These are phyloP conservation scores for Caenorhabditis imperialis DNA, from an alignment of 2,888 invertebrate species.

Conservation along the genomic window DNA sequence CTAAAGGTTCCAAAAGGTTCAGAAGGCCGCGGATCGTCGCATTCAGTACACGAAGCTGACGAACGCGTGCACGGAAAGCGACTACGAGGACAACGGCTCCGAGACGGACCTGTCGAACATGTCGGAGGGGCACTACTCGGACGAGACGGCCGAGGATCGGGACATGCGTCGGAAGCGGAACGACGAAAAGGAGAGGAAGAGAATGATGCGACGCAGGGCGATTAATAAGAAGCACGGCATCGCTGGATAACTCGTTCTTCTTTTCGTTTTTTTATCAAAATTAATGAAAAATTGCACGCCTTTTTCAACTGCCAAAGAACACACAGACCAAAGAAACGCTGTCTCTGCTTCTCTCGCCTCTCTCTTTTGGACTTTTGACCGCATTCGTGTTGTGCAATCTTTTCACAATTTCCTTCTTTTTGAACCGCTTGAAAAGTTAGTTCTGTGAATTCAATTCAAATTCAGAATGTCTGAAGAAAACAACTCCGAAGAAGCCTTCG, in stretches of 20 bases:
- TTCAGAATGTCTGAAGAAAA: no score
- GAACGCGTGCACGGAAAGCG: background rate
- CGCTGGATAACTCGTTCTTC: background rate
- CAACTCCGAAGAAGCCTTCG: no score
- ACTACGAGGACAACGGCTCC: constrained; percentile 23
- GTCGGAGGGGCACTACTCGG: constrained; percentile 31
- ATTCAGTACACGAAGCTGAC: constrained; percentile 6
- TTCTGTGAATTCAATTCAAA: no score
- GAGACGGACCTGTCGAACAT: constrained; percentile 27
- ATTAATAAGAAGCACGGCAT: constrained; percentile 4
- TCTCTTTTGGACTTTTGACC: no score
- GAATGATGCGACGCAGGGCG: background rate
- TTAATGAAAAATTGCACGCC: no score
- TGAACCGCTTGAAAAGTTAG: no score
- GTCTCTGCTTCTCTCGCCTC: no score
- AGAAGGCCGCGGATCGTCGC: background rate
- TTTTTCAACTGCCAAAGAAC: background rate
- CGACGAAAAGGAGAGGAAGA: background rate
- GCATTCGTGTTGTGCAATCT: no score
- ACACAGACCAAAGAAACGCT: background rate
- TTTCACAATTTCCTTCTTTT: no score
- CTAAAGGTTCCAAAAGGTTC: no score
- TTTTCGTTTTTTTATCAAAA: background rate
- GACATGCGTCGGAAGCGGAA: background rate
- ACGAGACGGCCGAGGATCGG: constrained; percentile 18